A percentile compares a stretch with the other conserved stretches of the same genome.
These are phyloP conservation scores for Drosophila obscura DNA, from an alignment of 1,140 invertebrate genomes.

Conservation along the genomic window DNA sequence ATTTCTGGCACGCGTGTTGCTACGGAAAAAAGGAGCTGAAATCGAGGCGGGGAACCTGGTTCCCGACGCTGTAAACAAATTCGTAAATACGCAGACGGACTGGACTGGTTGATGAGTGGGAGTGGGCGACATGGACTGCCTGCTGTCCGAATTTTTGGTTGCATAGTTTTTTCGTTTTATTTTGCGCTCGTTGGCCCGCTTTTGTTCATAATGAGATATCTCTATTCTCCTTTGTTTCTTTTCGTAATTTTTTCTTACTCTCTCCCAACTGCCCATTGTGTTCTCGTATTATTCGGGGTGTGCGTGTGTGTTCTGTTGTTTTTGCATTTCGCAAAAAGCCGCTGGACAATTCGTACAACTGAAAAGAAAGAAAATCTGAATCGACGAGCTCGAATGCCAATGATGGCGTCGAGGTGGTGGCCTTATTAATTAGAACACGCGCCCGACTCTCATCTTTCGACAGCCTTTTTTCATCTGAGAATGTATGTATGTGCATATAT, in stretches of 20 bases:
- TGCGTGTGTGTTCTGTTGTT: slow-evolving; percentile 56
- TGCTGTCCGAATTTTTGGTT: slow-evolving; percentile 31
- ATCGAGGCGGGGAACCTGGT: slow-evolving; percentile 18
- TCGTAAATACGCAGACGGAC: slow-evolving; percentile 52
- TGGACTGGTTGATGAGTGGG: slow-evolving; percentile 17
- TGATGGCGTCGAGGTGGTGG: slow-evolving; percentile 62
- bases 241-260: slow-evolving; percentile 60
- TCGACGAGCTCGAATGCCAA: slow-evolving; percentile 70
- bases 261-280: slow-evolving; percentile 27
- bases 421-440: slow-evolving; percentile 77
- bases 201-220: slow-evolving; percentile 81
- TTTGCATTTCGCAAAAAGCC: slow-evolving; percentile 75
- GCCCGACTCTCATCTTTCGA: slow-evolving; percentile 43
- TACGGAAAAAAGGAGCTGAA: slow-evolving; percentile 6
- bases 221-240: slow-evolving; percentile 80
- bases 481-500: no score
- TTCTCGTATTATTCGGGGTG: slow-evolving; percentile 14
- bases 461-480: not conserved
- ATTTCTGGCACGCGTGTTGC: slow-evolving; percentile 71
- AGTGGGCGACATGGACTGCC: slow-evolving; percentile 8
- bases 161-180: slow-evolving; percentile 81
- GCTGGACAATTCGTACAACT: slow-evolving; percentile 70
- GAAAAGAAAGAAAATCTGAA: slow-evolving; percentile 33
- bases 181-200: slow-evolving; percentile 61
- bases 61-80: slow-evolving; percentile 71